Evolutionary conservation across 2,888 invertebrate genomes (phyloP), one percentile per base, ranked within the genome.

Genomic region (Epirrita christyi): DNA sequence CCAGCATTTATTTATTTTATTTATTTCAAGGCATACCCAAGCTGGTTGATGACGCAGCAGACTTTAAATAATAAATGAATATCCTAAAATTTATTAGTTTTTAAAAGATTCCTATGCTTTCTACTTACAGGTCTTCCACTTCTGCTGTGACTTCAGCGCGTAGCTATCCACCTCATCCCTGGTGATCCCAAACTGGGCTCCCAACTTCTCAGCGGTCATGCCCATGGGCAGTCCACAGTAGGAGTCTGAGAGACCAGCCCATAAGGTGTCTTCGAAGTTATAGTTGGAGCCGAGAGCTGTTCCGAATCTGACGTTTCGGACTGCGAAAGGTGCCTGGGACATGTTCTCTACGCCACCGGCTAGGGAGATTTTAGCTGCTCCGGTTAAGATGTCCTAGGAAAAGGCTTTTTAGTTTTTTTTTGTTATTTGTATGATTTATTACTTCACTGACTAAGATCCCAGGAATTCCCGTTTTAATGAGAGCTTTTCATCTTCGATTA

Each of bases 341-440:
- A 99, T 99, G 85, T 96, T 99, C 78, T 99, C 99, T 2, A 96
- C 94, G 0, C 99, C 99, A 44, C 98, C 99, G 21, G 98, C 96
- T 34, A 99, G 83, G 0, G 97, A 96, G 55, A 99, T 94, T 72
- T 96, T 94, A 1, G 98, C 95, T 62, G 96, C 96, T 29, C 98
- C 98, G 8, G 95, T 91, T 50, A 95, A 72, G 67, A 99, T 98
- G 78, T 98, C 98, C 96, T 97, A n/a, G 36, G 7, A 11, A 29
- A 32, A 47, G 32, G 28, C 8, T 8, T 8, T 29, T n/a, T n/a
- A n/a, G n/a, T n/a, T 32, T 2, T 7, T 32, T 32, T 7, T 32
- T 32, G 6, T 7, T 9, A 21, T 21, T 3, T 21, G 21, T 21
- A 21, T 21, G 21, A 21, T 21, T 3, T 4, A 21, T n/a, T n/a